phyloP scores from a whole-genome alignment of 2,888 invertebrate species.

The Dermolepida albohirtum region DNA sequence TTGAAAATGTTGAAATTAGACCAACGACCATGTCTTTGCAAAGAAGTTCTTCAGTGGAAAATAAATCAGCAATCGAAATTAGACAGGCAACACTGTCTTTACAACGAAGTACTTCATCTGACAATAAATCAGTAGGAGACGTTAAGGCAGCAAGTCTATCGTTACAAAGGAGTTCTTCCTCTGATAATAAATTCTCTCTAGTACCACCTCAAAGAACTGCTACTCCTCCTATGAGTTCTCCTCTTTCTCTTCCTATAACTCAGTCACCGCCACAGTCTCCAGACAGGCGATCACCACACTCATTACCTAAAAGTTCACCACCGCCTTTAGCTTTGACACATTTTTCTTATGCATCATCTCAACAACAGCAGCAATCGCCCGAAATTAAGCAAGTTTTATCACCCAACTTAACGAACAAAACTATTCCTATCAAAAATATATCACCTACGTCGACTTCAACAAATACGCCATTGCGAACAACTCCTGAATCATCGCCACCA shows the following conservation, averaged over 20 bases:
- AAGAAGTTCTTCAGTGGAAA: slow-evolving; percentile 27
- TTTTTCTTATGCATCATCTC: slow-evolving; percentile 19
- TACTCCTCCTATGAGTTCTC: slow-evolving; percentile 31
- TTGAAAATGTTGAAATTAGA: slow-evolving; percentile 27
- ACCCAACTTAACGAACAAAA: slow-evolving; percentile 44
- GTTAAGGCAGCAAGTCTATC: slow-evolving; percentile 9
- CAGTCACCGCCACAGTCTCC: slow-evolving; percentile 40
- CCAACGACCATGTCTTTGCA: slow-evolving; percentile 30
- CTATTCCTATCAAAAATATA: slow-evolving; percentile 41
- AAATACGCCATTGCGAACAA: slow-evolving; percentile 28
- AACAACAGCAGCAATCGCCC: slow-evolving; percentile 47
- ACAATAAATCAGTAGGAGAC: slow-evolving; percentile 4
- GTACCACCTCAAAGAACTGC: slow-evolving; percentile 16
- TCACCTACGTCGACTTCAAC: slow-evolving; percentile 40
- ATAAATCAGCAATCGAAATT: background rate
- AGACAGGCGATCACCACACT: slow-evolving; percentile 46
- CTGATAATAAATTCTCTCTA: slow-evolving; percentile 20
- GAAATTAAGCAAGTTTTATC: slow-evolving; percentile 46
- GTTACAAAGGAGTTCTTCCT: slow-evolving; percentile 14
- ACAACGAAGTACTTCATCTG: background rate
- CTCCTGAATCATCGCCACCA: slow-evolving; percentile 50
- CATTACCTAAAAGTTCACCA: slow-evolving; percentile 26
- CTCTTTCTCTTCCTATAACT: slow-evolving; percentile 23
- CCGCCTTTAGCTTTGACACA: slow-evolving; percentile 4
- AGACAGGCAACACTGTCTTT: slow-evolving; percentile 12